Evolutionary conservation across 1,140 invertebrate species (phyloP).

Genomic region (Geopemphigus sp.): DNA sequence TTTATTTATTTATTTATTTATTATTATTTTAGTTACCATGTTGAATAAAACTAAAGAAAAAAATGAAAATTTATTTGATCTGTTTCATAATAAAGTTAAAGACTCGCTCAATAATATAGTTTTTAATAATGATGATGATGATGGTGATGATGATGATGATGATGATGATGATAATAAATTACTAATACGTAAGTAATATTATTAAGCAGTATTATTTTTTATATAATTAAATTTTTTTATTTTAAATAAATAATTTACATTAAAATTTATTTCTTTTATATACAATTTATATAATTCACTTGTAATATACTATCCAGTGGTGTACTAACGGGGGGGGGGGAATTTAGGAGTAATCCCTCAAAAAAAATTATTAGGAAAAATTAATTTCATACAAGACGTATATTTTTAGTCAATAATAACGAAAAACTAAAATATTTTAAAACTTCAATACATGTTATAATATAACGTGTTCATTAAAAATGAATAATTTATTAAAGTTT

Average conservation of each 20-base stretch:
- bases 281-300: background rate
- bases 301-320: too few species aligned
- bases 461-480: too few species aligned
- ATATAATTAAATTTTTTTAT: background rate
- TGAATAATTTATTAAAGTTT: too few species aligned
- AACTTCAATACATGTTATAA: too few species aligned
- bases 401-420: too few species aligned
- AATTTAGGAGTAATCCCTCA: too few species aligned
- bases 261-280: background rate
- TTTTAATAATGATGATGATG: background rate
- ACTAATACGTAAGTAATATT: background rate
- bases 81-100: background rate
- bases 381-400: too few species aligned
- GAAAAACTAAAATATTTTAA: too few species aligned
- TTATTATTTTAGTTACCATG: background rate
- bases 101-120: background rate
- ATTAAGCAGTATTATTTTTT: too few species aligned
- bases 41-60: background rate
- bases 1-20: background rate
- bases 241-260: background rate
- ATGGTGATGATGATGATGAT: constrained; percentile 10
- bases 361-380: too few species aligned
- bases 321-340: too few species aligned
- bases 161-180: constrained; percentile 13
- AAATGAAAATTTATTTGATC: background rate